Base-by-base conservation (phyloP, 2,113 vertebrate genomes). In the Stegastes partitus region DNA sequence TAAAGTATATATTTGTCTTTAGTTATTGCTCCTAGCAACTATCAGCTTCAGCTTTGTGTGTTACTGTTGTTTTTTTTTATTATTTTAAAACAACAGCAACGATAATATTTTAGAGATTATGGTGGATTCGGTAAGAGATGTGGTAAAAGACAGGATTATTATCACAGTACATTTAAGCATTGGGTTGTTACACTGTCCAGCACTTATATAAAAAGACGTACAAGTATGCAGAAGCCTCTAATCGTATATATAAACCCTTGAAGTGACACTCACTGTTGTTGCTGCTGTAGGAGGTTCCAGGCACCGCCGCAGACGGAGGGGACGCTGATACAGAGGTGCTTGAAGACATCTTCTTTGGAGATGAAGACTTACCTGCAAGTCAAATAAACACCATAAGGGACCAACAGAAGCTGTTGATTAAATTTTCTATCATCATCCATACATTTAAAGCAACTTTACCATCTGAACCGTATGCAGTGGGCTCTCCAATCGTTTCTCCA, bases 401-500 rank as follows among this genome's bases (percentile, higher is more conserved):
- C 7, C 39, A 26, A 16, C 10, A 45, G 25, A 42, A 6, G 11
- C 18, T 23, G 0, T 22, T 26, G 15, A 23, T 53, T 34, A 39
- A 3, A 11, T 11, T 47, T 73, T 54, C 2, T 54, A 21, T 11
- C 6, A 62, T 31, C 18, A 68, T 47, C 10, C 44, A 49, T 49
- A 22, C 31, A 44, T 76, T 61, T 55, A 59, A 69, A 69, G 45
- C 1, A 63, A 44, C 1, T 18, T n/a, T 95, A 97, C 96, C 95
- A 86, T 95, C 94, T 65, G 81, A 79, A 68, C 63, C 65, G 22
- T 94, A 96, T 0, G 91, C 93, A 71, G 88, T 85, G 5, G 97
- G 97, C 82, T 95, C 95, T 75, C 97, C 97, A 83, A 98, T 96
- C 89, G 89, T 92, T n/a, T 91, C 82, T 72, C 88, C 93, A 56